Evolutionary conservation across 2,888 invertebrate genomes (phyloP).

Genomic region (Furcula furcula): DNA sequence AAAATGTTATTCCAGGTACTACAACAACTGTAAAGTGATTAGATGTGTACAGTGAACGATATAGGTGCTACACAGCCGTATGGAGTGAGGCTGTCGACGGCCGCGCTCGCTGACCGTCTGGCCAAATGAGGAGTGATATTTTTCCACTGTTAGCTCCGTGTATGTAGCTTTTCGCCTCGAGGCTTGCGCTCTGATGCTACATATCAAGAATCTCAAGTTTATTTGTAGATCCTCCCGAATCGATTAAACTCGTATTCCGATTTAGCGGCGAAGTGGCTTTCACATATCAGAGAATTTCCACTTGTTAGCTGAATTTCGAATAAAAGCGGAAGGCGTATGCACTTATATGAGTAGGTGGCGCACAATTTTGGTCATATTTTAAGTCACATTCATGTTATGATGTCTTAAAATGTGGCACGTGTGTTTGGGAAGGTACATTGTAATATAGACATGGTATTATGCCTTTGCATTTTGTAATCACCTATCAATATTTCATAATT

Average conservation of each 20-base stretch:
- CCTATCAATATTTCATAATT: too few relatives aligned
- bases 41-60: constrained; percentile 70
- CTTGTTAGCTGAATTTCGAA: constrained; percentile 21
- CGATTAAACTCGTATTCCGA: neutral
- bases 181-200: constrained; percentile 63
- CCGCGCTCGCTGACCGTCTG: constrained; percentile 22
- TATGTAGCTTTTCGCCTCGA: constrained; percentile 54
- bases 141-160: constrained; percentile 27
- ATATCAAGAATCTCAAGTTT: constrained; percentile 74
- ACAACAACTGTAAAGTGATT: constrained; percentile 42
- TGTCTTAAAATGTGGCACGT: constrained; percentile 52
- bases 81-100: constrained; percentile 36
- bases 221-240: constrained; percentile 28
- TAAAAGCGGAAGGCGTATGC: constrained; percentile 48
- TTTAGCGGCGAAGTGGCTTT: constrained; percentile 23
- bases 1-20: constrained; percentile 6
- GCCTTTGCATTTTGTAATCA: too few relatives aligned
- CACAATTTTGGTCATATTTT: constrained; percentile 52
- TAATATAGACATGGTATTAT: constrained; percentile 32
- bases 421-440: constrained; percentile 40
- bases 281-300: constrained; percentile 42
- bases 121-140: constrained; percentile 31
- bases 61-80: constrained; percentile 66
- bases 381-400: constrained; percentile 33
- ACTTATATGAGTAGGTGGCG: constrained; percentile 31